Evolutionary conservation across 2,113 vertebrate species (phyloP).

Genomic region (Chelonoidis abingdonii): DNA sequence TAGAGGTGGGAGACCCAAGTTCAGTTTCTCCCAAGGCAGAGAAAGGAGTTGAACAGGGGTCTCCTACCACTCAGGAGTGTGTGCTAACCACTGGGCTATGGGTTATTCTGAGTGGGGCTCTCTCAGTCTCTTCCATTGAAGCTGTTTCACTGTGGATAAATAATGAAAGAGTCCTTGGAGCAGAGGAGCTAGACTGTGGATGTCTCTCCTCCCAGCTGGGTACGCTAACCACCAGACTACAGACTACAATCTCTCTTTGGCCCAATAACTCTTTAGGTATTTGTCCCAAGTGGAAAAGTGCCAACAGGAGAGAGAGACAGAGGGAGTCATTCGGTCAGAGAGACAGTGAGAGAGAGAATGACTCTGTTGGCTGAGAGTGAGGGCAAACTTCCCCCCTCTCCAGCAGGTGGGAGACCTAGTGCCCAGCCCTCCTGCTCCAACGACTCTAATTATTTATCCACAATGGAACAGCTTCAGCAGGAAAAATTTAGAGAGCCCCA

Average conservation of each 20-base stretch:
- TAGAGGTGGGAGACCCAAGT: no score
- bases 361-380: conserved; percentile 2
- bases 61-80: no score
- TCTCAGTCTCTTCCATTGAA: no score
- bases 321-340: neutral
- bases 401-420: neutral
- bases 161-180: neutral
- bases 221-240: neutral
- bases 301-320: neutral
- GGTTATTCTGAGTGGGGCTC: no score
- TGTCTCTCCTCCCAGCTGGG: neutral
- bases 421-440: neutral
- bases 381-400: neutral
- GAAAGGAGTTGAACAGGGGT: no score
- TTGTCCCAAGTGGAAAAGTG: conserved; percentile 45
- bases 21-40: no score
- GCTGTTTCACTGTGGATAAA: no score
- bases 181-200: neutral
- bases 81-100: no score
- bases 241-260: neutral
- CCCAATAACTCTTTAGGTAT: neutral
- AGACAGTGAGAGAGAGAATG: neutral
- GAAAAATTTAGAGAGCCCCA: neutral
- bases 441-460: neutral
- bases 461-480: neutral